These are phyloP conservation scores for Chromoteleia sp. DNA, from an alignment of 2,888 invertebrate species.

Conservation along the genomic window DNA sequence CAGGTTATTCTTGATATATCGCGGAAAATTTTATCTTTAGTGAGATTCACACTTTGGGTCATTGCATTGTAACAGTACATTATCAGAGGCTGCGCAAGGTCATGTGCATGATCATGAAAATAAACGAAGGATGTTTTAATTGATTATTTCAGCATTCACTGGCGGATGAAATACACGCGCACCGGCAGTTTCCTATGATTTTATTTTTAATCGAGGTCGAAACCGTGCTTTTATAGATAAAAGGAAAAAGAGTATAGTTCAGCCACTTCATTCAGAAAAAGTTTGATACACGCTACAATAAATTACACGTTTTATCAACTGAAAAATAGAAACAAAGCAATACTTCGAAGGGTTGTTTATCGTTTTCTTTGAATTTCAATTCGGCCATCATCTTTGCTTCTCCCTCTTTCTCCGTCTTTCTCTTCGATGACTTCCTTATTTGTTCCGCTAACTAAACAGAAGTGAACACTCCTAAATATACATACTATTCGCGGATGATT, in stretches of 20 bases:
- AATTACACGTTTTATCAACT: neutral
- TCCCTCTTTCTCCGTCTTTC: neutral
- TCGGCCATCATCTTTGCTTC: no score
- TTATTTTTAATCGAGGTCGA: conserved; percentile 37
- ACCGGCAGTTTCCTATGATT: conserved; percentile 13
- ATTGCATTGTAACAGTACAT: conserved; percentile 32
- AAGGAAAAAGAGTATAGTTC: neutral
- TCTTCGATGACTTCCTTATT: conserved; percentile 20
- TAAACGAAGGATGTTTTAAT: conserved; percentile 46
- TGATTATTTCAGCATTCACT: conserved; percentile 33
- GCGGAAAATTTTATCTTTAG: conserved; percentile 36
- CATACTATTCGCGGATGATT: conserved; percentile 45
- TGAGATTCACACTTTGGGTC: conserved; percentile 36
- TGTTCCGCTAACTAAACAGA: conserved; percentile 49
- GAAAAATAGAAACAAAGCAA: neutral
- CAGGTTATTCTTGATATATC: conserved; percentile 41
- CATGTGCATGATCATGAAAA: conserved; percentile 56
- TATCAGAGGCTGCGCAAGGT: conserved; percentile 36
- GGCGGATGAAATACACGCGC: conserved; percentile 17
- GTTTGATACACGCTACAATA: neutral
- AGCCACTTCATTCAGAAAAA: neutral
- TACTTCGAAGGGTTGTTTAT: no score
- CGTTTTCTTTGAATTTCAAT: conserved; percentile 6
- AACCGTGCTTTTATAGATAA: neutral
- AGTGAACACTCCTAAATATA: conserved; percentile 43